These are phyloP conservation scores for Dendrolimus pini DNA, from an alignment of 2,888 invertebrate species.

Conservation along the genomic window DNA sequence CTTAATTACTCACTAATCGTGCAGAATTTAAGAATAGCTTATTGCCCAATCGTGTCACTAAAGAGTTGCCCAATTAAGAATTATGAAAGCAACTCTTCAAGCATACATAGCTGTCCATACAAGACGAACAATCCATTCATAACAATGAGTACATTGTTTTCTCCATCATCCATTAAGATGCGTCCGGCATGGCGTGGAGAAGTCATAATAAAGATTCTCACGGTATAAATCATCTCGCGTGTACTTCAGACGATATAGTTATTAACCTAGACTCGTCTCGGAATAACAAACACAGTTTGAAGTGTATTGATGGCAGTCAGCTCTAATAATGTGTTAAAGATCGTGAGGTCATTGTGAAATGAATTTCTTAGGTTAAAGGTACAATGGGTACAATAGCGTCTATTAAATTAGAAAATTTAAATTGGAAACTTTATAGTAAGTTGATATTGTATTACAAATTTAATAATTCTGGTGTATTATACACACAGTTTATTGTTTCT, in stretches of 20 bases:
- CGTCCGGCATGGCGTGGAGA: neutral
- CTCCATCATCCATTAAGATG: neutral
- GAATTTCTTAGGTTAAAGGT: slow-evolving; percentile 13
- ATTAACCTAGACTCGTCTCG: slow-evolving; percentile 33
- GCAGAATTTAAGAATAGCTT: no score
- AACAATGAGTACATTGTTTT: neutral
- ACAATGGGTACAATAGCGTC: slow-evolving; percentile 19
- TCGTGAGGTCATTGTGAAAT: slow-evolving; percentile 46
- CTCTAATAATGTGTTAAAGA: slow-evolving; percentile 33
- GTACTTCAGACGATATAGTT: slow-evolving; percentile 24
- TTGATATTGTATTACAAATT: neutral
- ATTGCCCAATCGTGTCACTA: neutral
- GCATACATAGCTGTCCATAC: neutral
- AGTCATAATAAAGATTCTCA: slow-evolving; percentile 10
- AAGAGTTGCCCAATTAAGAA: neutral
- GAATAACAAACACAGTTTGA: slow-evolving; percentile 39
- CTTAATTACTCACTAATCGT: no score
- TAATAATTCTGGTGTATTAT: no score
- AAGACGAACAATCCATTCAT: neutral
- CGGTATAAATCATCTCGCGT: slow-evolving; percentile 16
- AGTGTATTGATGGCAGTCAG: slow-evolving; percentile 44
- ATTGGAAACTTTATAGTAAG: slow-evolving; percentile 1
- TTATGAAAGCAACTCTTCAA: neutral
- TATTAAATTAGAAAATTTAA: slow-evolving; percentile 1
- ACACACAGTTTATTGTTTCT: no score